A percentile compares a stretch with the other conserved stretches of the same genome.
Evolutionary conservation across 2,113 vertebrate genomes (phyloP).

Genomic region (Odontesthes bonariensis): DNA sequence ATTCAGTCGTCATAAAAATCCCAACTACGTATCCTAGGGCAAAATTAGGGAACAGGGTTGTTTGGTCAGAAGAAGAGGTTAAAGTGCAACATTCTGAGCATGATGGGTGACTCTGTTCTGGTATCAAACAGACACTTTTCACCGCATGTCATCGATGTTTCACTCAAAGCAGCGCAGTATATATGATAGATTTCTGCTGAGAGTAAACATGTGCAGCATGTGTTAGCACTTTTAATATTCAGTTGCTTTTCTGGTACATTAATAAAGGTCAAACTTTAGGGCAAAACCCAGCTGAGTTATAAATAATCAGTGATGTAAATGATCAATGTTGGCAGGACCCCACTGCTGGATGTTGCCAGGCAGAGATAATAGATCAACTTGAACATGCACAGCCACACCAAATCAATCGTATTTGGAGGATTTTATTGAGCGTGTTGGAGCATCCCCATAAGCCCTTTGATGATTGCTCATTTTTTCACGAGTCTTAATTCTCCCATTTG

Average conservation of each 20-base stretch:
- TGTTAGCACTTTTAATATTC: not conserved
- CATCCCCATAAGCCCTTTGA: not conserved
- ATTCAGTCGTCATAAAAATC: conserved; percentile 15
- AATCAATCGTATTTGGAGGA: not conserved
- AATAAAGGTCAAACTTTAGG: conserved; percentile 35
- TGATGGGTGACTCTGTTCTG: not conserved
- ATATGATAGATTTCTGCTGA: no score
- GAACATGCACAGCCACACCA: conserved; percentile 6
- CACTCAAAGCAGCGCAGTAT: no score
- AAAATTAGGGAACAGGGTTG: conserved; percentile 13
- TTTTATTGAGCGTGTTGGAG: conserved; percentile 1
- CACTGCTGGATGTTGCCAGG: conserved; percentile 10
- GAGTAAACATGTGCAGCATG: no score
- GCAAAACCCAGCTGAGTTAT: conserved; percentile 10
- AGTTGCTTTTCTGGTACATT: conserved; percentile 13
- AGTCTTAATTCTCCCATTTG: not conserved
- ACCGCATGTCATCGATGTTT: not conserved
- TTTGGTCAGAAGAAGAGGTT: conserved; percentile 17
- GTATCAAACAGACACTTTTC: not conserved
- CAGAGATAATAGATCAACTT: not conserved
- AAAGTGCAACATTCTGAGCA: not conserved
- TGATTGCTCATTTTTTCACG: not conserved
- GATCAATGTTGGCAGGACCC: conserved; percentile 16
- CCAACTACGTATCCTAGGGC: conserved; percentile 10
- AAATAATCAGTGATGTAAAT: conserved; percentile 25